Evolutionary conservation across 2,113 vertebrate genomes (phyloP).

Genomic region (Diadophis punctatus): DNA sequence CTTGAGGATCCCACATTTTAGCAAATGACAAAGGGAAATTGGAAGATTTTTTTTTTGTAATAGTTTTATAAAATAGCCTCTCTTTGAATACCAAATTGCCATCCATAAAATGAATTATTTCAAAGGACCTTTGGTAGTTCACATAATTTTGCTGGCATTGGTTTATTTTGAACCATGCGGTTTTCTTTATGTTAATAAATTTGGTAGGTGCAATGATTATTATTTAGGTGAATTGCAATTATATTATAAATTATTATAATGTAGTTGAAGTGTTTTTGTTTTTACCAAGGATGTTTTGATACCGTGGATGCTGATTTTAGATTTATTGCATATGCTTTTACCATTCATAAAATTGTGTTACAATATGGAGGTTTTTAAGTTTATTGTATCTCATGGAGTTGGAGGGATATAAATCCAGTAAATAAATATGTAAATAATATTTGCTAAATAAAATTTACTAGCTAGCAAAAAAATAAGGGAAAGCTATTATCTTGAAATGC

Average conservation of each 20-base stretch:
- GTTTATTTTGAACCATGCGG: neutral
- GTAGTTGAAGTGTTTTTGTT: neutral
- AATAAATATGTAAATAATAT: neutral
- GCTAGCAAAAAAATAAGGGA: neutral
- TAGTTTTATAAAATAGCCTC: neutral
- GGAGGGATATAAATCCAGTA: neutral
- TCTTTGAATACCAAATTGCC: neutral
- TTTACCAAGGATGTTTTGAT: neutral
- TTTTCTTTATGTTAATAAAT: neutral
- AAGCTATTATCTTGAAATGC: neutral
- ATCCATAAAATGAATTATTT: neutral
- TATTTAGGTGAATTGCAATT: neutral
- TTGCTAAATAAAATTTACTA: neutral
- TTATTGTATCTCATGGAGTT: neutral
- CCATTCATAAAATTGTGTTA: neutral
- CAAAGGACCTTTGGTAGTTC: neutral
- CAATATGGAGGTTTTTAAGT: neutral
- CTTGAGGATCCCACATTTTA: neutral
- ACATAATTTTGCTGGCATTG: neutral
- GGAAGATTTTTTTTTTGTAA: neutral
- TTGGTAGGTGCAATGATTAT: neutral
- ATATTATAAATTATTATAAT: neutral
- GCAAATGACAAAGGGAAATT: neutral
- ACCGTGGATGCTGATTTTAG: neutral
- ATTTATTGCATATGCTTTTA: neutral